A percentile compares a stretch with the other conserved stretches of the same genome.
Evolutionary conservation across 2,888 invertebrate species (phyloP).

Genomic region (Volucella inanis): DNA sequence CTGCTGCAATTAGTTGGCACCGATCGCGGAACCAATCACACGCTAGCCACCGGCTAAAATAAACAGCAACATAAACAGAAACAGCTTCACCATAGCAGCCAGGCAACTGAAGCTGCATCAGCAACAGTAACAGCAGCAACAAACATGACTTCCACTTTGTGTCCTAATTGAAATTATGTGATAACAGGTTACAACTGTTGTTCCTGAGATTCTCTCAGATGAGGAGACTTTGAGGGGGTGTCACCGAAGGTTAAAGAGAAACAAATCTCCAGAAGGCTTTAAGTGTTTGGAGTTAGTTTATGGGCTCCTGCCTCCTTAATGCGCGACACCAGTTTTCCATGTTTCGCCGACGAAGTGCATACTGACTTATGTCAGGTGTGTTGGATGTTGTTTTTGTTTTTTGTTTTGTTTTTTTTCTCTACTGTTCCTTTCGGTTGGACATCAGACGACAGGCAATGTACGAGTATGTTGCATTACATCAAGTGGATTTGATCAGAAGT

Average conservation of each 20-base stretch:
- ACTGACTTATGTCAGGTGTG: slow-evolving; percentile 63
- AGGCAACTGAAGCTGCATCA: not conserved
- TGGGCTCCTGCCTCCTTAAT: slow-evolving; percentile 72
- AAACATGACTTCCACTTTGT: slow-evolving; percentile 75
- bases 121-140: slow-evolving; percentile 62
- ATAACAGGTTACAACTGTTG: slow-evolving; percentile 75
- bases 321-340: slow-evolving; percentile 73
- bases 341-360: slow-evolving; percentile 61
- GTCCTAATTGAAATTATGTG: slow-evolving; percentile 75
- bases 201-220: slow-evolving; percentile 40
- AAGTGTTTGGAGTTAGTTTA: slow-evolving; percentile 72
- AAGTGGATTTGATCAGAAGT: slow-evolving; percentile 71
- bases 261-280: slow-evolving; percentile 57
- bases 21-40: slow-evolving; percentile 75
- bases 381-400: slow-evolving; percentile 10
- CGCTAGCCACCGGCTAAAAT: slow-evolving; percentile 64
- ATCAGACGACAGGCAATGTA: slow-evolving; percentile 65
- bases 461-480: slow-evolving; percentile 62
- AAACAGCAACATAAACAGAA: slow-evolving; percentile 46
- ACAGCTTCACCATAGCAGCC: slow-evolving; percentile 13
- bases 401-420: slow-evolving; percentile 24
- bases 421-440: slow-evolving; percentile 56
- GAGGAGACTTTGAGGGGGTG: not conserved
- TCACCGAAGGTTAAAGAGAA: not conserved
- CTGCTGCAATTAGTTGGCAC: slow-evolving; percentile 74